Evolutionary conservation across 2,797 vertebrate genomes (phyloP), one percentile per base, ranked within the genome.

Genomic region (Melanotaenia trifasciata): DNA sequence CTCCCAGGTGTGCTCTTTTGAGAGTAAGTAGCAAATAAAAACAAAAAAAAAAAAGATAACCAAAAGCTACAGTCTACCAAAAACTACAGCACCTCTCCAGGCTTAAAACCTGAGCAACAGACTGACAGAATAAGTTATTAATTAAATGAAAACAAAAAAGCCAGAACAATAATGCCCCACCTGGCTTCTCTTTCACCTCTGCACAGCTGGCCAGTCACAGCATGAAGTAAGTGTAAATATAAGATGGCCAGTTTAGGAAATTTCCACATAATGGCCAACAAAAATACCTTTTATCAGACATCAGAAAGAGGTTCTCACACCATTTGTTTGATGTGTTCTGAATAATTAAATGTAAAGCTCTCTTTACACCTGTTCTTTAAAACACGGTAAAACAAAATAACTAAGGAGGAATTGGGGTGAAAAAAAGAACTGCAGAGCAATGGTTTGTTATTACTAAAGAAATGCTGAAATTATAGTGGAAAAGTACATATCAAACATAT

Each of bases 1-100:
- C 63, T 70, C 80, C 78, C 90, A 92, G 91, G 90, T 90, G 89
- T 85, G 87, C 65, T 16, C 66, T 83, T 84, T 59, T 58, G 54
- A 16, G n/a, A 43, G 35, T 70, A 60, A n/a, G 45, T 32, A 57
- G 54, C 67, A 64, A 72, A 28, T 28, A 28, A 28, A 28, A 28
- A 26, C 36, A 1, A 45, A 30, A 70, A n/a, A 30, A 70, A n/a
- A 9, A 26, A 43, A 7, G 33, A 43, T 40, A 56, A 38, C 22
- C 11, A 54, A 26, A 56, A 40, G 16, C 16, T 35, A 26, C 28
- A 12, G 56, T 38, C 20, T 11, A 56, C 4, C 43, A 28, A 43
- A 28, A 16, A n/a, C 20, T 11, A 24, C 50, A 51, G n/a, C 10
- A 51, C n/a, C n/a, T 51, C 10, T 51, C 12, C 8, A 12, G 22